Evolutionary conservation across 2,113 vertebrate genomes (phyloP), one percentile per base, ranked within the genome.

Genomic region (Phalacrocorax aristotelis): DNA sequence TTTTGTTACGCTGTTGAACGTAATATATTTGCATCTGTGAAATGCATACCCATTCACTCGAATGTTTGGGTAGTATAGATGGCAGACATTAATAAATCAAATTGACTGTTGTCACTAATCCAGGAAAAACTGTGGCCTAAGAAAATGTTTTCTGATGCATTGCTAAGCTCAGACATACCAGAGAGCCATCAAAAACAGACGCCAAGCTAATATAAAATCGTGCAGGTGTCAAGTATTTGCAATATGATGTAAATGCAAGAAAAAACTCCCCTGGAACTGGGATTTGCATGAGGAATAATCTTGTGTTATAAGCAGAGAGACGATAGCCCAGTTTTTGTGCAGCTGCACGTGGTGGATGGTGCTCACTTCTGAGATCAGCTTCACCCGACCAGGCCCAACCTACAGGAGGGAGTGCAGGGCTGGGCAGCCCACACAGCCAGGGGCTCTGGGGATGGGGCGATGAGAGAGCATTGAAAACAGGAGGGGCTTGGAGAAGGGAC

Each of bases 321-420:
- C 0, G 0, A 14, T 5, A 25, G 29, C 40, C 52, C 3, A 0
- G 38, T 4, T 69, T 83, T 49, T 42, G 40, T 83, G 55, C 38
- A 72, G 66, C 52, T 58, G 5, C 16, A 0, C 1, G 1, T 15
- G 36, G 42, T 0, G 4, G 40, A 57, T n/a, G 71, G 11, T 3
- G 6, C 23, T 81, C 19, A 14, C 7, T 36, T 62, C 32, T 66
- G 64, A 49, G 76, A 44, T 65, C 49, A 44, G 51, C 40, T 71
- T 76, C 62, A 60, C 7, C 36, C n/a, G 23, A 5, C 13, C 30
- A 21, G 74, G 75, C 13, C 36, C 3, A 1, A 8, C 22, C 19
- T 46, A 19, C 0, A 0, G 23, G 15, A 68, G 40, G 36, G 38
- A 76, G 38, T 7, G 9, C 15, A 42, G 60, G 44, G n/a, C 32